Percentiles rank a stretch among this genome's conserved stretches.
Evolutionary conservation across 2,113 vertebrate genomes (phyloP).

Genomic region (Pelusios castaneus): DNA sequence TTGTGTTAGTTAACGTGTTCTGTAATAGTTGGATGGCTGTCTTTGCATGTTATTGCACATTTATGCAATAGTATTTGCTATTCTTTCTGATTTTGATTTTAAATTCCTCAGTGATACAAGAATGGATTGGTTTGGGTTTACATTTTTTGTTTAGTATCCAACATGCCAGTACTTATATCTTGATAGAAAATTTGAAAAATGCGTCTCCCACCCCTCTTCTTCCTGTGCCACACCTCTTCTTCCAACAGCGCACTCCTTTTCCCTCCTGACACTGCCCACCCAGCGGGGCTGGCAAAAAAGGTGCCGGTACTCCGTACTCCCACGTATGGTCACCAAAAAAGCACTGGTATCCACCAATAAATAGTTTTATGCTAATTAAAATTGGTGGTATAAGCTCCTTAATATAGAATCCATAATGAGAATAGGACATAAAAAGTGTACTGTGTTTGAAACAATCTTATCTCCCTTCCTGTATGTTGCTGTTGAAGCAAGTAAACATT

Average conservation of each 20-base stretch:
- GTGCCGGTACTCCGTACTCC: no score
- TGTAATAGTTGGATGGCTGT: neutral
- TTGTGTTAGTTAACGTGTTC: neutral
- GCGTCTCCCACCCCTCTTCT: no score
- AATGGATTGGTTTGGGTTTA: neutral
- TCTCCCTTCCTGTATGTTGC: neutral
- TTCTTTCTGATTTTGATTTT: constrained; percentile 52
- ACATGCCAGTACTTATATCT: no score
- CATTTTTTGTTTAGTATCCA: neutral
- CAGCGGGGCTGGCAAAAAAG: no score
- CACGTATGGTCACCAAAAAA: no score
- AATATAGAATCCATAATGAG: constrained; percentile 1
- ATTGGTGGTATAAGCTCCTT: neutral
- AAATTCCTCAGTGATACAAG: constrained; percentile 6
- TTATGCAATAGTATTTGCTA: constrained; percentile 12
- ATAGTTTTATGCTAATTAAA: neutral
- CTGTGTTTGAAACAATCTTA: neutral
- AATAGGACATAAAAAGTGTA: neutral
- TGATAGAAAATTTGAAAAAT: no score
- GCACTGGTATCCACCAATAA: no score
- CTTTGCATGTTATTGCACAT: neutral
- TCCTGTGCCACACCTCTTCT: no score
- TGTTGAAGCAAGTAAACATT: neutral
- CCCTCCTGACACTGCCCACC: no score
- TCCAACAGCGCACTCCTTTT: no score